phyloP scores from a whole-genome alignment of 1,140 invertebrate species.

The Patella vulgata region DNA sequence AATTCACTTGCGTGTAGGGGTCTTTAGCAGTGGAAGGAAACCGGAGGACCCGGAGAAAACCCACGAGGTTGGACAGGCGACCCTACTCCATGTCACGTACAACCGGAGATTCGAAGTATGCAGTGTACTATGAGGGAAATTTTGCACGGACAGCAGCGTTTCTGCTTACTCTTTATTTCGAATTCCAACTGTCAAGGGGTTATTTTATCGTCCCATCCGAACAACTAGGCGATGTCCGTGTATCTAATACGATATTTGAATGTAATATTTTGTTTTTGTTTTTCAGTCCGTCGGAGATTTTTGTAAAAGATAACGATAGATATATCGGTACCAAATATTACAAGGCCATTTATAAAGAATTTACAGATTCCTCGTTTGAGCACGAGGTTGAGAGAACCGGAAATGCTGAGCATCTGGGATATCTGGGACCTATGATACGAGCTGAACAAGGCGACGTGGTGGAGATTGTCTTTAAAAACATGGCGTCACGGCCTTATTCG shows the following conservation, averaged over 20 bases:
- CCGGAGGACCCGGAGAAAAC: too few species aligned
- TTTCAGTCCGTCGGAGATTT: conserved; percentile 22
- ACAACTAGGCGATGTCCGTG: too few species aligned
- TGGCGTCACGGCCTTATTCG: conserved; percentile 29
- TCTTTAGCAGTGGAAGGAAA: too few species aligned
- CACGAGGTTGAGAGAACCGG: conserved; percentile 10
- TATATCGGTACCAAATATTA: conserved; percentile 42
- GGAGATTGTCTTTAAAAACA: conserved; percentile 44
- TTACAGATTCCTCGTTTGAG: conserved; percentile 36
- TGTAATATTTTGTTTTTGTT: neutral
- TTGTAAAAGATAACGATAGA: conserved; percentile 11
- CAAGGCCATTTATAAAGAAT: conserved; percentile 42
- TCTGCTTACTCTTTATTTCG: neutral
- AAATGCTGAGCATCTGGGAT: conserved; percentile 39
- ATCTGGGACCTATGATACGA: conserved; percentile 49
- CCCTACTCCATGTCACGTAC: too few species aligned
- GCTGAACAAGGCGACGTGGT: conserved; percentile 53
- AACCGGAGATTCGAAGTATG: too few species aligned
- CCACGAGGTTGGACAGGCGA: too few species aligned
- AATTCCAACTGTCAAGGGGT: too few species aligned
- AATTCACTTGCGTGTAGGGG: too few species aligned
- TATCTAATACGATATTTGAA: too few species aligned
- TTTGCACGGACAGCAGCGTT: too few species aligned
- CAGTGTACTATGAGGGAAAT: too few species aligned
- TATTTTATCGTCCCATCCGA: too few species aligned